These are phyloP conservation scores for Liparis tanakae DNA, from an alignment of 2,797 vertebrate genomes.

Conservation along the genomic window DNA sequence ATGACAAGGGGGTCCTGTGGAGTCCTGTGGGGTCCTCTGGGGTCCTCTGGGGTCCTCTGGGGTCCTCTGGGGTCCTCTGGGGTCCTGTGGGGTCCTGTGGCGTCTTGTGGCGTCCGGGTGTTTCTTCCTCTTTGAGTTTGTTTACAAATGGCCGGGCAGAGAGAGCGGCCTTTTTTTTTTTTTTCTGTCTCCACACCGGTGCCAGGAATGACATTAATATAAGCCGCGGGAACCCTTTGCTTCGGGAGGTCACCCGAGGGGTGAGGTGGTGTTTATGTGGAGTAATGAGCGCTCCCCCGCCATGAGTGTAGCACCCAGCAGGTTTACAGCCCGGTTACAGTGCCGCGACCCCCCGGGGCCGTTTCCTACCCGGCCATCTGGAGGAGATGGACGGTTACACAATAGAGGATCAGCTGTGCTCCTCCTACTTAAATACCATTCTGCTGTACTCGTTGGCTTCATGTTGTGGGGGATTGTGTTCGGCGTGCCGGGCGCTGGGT, in stretches of 20 bases:
- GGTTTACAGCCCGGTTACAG: constrained; percentile 46
- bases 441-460: constrained; percentile 69
- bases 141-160: constrained; percentile 67
- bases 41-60: no score
- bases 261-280: constrained; percentile 29
- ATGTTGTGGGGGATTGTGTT: constrained; percentile 71
- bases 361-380: constrained; percentile 69
- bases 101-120: background rate
- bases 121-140: constrained; percentile 50
- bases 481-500: constrained; percentile 65
- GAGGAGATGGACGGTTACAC: constrained; percentile 67
- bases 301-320: constrained; percentile 34
- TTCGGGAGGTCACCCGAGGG: constrained; percentile 21
- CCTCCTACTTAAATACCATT: constrained; percentile 71
- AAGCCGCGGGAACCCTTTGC: constrained; percentile 58
- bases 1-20: background rate
- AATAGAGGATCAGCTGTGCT: constrained; percentile 73
- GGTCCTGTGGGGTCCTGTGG: no score
- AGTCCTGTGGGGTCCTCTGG: no score
- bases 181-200: constrained; percentile 33
- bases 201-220: constrained; percentile 77
- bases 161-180: constrained; percentile 49
- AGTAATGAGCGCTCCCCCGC: constrained; percentile 45
- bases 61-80: no score
- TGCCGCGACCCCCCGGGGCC: constrained; percentile 55